A percentile compares a stretch with the other conserved stretches of the same genome.
Evolutionary conservation across 2,888 invertebrate species (phyloP).

Genomic region (Operophtera brumata): DNA sequence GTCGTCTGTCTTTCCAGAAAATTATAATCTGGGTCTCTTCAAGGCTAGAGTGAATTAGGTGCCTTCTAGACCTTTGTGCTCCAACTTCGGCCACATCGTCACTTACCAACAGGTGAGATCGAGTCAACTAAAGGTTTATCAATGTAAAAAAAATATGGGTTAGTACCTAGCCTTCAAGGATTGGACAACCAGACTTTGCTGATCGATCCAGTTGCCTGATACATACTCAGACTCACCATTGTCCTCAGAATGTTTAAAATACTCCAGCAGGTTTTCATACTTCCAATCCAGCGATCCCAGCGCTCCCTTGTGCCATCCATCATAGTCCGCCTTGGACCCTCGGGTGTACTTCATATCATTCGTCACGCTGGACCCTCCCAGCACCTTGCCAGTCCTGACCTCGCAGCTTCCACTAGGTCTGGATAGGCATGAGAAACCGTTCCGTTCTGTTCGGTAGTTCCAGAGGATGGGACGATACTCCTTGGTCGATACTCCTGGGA

Average conservation of each 20-base stretch:
- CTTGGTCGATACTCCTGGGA: slow-evolving; percentile 67
- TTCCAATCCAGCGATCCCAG: slow-evolving; percentile 70
- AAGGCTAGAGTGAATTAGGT: too few species aligned
- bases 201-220: too few species aligned
- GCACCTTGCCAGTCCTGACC: slow-evolving; percentile 68
- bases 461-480: slow-evolving; percentile 69
- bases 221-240: slow-evolving; percentile 56
- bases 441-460: slow-evolving; percentile 71
- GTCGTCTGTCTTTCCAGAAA: too few species aligned
- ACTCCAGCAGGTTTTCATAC: slow-evolving; percentile 65
- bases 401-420: slow-evolving; percentile 70
- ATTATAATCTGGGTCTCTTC: too few species aligned
- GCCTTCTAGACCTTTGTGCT: too few species aligned
- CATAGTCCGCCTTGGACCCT: slow-evolving; percentile 69
- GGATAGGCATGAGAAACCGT: slow-evolving; percentile 69
- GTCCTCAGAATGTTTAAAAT: slow-evolving; percentile 71
- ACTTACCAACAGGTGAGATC: too few species aligned
- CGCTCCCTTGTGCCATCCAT: slow-evolving; percentile 62
- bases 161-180: too few species aligned
- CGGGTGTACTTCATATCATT: slow-evolving; percentile 76
- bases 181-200: too few species aligned
- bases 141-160: too few species aligned
- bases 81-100: too few species aligned
- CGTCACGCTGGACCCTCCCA: slow-evolving; percentile 71
- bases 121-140: too few species aligned